Evolutionary conservation across 23 tunicate species (phyloP), one percentile per base, ranked within the genome.

Genomic region (Halocynthia roretzi): DNA sequence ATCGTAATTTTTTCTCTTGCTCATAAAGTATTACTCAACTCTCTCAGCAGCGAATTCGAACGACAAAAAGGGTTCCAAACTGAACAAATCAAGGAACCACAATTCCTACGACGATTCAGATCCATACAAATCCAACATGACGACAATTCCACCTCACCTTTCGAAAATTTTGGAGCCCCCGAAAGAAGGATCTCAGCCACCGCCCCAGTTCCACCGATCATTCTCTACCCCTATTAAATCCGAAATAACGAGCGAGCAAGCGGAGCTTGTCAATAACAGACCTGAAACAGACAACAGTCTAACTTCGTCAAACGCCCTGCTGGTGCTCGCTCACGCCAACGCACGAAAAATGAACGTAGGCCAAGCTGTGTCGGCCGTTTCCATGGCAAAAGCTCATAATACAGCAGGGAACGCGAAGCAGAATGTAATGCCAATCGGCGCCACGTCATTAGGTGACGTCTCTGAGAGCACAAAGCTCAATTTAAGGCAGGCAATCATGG

Each of bases 281-380:
- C 12, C 78, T 10, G 20, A 53, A 8, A 9, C 70, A 11, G 10
- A 40, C 19, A 15, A 48, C 9, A 15, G 70, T 48, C 8, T 74
- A 8, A 10, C 69, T 8, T 74, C 78, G 11, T 54, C 55, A 5
- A 62, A 56, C 14, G 60, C 56, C 10, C 22, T 74, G 62, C 64
- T 74, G 56, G 78, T 64, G n/a, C 56, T 74, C 64, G 78, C 78
- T 10, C 78, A 74, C 21, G 78, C 78, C 0, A 74, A 74, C 21
- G 78, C 78, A 8, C 62, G 62, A 5, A 74, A 74, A 56, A 64
- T 54, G 31, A 10, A 74, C 31, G 78, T 74, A 6, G 78, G 69
- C 55, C 62, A 74, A 6, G 78, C 78, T 8, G 78, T 74, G 7
- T 74, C 78, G 17, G 78, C 78, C 0, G 56, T 74, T 21, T 74